Evolutionary conservation across 2,888 invertebrate genomes (phyloP).

Genomic region (Aproaerema taeniolella): DNA sequence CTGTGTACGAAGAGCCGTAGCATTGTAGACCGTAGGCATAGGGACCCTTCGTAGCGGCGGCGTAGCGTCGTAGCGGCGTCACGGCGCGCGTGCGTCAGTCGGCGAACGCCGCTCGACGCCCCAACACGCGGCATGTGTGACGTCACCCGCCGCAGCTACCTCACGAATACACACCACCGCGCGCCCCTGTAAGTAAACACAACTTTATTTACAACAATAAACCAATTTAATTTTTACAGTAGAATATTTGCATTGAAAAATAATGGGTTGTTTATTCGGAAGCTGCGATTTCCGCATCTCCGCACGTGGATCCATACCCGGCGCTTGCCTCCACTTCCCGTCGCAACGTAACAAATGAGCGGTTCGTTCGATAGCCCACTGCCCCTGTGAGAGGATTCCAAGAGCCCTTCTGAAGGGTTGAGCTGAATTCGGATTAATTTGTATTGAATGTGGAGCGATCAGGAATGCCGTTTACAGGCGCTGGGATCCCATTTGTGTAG

Average conservation of each 20-base stretch:
- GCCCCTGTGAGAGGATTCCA: slow-evolving; percentile 70
- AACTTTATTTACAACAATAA: slow-evolving; percentile 5
- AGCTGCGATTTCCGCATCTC: slow-evolving; percentile 33
- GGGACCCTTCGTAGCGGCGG: slow-evolving; percentile 34
- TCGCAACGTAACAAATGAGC: slow-evolving; percentile 65
- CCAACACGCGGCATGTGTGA: slow-evolving; percentile 59
- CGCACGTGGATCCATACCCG: slow-evolving; percentile 64
- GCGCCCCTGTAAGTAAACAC: slow-evolving; percentile 69
- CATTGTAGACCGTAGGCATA: too few relatives aligned
- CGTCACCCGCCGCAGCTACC: slow-evolving; percentile 34
- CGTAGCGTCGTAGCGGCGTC: slow-evolving; percentile 32
- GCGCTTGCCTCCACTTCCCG: slow-evolving; percentile 38
- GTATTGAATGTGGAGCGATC: slow-evolving; percentile 29
- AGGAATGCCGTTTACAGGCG: slow-evolving; percentile 16
- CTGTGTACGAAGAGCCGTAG: background rate
- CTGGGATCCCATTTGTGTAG: slow-evolving; percentile 16
- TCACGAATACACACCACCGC: slow-evolving; percentile 48
- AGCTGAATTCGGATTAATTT: slow-evolving; percentile 39
- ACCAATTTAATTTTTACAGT: background rate
- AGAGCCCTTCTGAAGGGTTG: slow-evolving; percentile 61
- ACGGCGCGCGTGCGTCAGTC: slow-evolving; percentile 68
- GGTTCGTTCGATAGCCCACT: slow-evolving; percentile 75
- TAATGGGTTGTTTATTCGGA: slow-evolving; percentile 1
- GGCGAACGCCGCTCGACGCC: slow-evolving; percentile 61
- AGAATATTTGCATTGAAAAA: background rate